Evolutionary conservation across 2,113 vertebrate genomes (phyloP).

Genomic region (Athene noctua): DNA sequence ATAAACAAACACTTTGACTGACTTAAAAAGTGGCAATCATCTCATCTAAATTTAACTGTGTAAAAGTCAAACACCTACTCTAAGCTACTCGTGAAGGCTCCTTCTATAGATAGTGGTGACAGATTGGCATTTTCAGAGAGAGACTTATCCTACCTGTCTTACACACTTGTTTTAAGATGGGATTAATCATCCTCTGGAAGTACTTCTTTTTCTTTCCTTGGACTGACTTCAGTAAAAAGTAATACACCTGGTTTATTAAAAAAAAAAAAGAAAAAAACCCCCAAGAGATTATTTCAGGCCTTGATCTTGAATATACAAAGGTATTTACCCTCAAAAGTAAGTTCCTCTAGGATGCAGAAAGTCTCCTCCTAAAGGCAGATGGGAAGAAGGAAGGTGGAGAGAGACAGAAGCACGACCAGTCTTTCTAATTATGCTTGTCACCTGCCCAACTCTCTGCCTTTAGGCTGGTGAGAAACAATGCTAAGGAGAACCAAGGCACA

Average conservation of each 20-base stretch:
- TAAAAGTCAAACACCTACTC: slow-evolving; percentile 72
- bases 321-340: not conserved
- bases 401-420: not conserved
- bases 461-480: not conserved
- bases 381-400: not conserved
- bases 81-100: slow-evolving; percentile 57
- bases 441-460: not conserved
- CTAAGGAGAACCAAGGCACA: not conserved
- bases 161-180: slow-evolving; percentile 58
- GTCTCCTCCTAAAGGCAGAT: not conserved
- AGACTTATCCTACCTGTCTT: slow-evolving; percentile 66
- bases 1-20: slow-evolving; percentile 70
- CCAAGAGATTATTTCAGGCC: not conserved
- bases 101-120: slow-evolving; percentile 68
- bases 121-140: slow-evolving; percentile 64
- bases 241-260: not conserved
- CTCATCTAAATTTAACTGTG: slow-evolving; percentile 62
- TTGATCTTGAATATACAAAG: not conserved
- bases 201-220: slow-evolving; percentile 6
- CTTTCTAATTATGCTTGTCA: not conserved
- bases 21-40: slow-evolving; percentile 65
- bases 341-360: not conserved
- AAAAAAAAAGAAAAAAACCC: fast-evolving
- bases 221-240: not conserved
- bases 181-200: slow-evolving; percentile 38